phyloP scores from a whole-genome alignment of 2,888 invertebrate genomes.

The Elegia similella region DNA sequence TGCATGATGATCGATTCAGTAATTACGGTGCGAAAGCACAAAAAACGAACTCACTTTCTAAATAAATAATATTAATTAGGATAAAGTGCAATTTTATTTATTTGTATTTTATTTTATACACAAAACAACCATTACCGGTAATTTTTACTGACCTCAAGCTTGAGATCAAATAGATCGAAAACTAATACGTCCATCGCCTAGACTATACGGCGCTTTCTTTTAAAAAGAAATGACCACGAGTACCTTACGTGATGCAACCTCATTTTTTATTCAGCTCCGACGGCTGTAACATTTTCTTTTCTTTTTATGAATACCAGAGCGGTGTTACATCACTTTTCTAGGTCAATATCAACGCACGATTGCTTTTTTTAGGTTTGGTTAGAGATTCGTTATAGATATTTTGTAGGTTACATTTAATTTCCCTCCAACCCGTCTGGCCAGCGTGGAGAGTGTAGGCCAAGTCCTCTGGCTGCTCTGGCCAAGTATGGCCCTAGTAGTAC shows the following conservation, averaged over 20 bases:
- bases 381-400: background rate
- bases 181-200: background rate
- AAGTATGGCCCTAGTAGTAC: too few relatives aligned
- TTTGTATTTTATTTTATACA: too few relatives aligned
- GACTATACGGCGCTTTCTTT: constrained; percentile 30
- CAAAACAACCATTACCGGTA: too few relatives aligned
- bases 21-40: too few relatives aligned
- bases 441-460: too few relatives aligned
- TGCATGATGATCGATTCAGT: too few relatives aligned
- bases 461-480: too few relatives aligned
- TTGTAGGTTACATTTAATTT: too few relatives aligned
- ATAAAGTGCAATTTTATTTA: too few relatives aligned
- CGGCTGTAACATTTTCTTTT: constrained; percentile 26
- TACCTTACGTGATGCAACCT: constrained; percentile 41
- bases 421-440: too few relatives aligned
- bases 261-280: constrained; percentile 25
- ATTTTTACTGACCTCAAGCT: background rate
- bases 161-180: background rate
- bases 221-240: constrained; percentile 26
- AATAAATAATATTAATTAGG: too few relatives aligned
- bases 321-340: constrained; percentile 41
- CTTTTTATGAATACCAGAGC: constrained; percentile 27
- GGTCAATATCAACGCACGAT: constrained; percentile 44
- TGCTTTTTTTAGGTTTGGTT: constrained; percentile 13
- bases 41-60: too few relatives aligned